A percentile compares a stretch with the other conserved stretches of the same genome.
phyloP scores from a whole-genome alignment of 1,140 invertebrate genomes.

The Musca domestica region DNA sequence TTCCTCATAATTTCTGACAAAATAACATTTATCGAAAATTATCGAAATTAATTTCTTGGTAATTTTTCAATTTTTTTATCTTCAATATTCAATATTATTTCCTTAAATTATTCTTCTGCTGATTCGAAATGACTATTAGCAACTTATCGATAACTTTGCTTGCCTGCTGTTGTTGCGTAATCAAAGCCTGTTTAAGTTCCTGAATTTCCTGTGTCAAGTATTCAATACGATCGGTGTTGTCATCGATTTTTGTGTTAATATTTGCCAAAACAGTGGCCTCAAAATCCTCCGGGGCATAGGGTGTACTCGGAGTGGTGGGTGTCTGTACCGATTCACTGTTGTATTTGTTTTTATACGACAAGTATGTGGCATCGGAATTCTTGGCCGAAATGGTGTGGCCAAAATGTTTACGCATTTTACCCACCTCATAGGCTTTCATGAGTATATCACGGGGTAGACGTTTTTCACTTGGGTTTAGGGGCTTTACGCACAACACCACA shows the following conservation, averaged over 20 bases:
- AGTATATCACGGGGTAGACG: constrained; percentile 73
- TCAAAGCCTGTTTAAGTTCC: constrained; percentile 62
- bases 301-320: constrained; percentile 38
- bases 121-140: constrained; percentile 51
- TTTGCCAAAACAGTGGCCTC: constrained; percentile 55
- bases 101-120: constrained; percentile 51
- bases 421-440: constrained; percentile 71
- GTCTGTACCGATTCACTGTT: constrained; percentile 62
- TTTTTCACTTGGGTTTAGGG: constrained; percentile 76
- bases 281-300: constrained; percentile 54
- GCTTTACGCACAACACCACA: constrained; percentile 75
- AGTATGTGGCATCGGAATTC: constrained; percentile 59
- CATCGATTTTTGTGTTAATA: constrained; percentile 63
- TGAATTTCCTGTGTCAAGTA: constrained; percentile 62
- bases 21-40: no score
- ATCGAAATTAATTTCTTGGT: not conserved
- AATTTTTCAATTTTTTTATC: not conserved
- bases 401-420: constrained; percentile 67
- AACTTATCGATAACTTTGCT: constrained; percentile 53
- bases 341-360: constrained; percentile 62
- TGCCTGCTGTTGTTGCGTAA: constrained; percentile 51
- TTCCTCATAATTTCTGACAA: not conserved
- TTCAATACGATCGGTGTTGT: constrained; percentile 62
- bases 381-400: constrained; percentile 65
- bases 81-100: constrained; percentile 32